Conservation (phyloP, 2,888 invertebrate genomes). For the Tetheella fluctuosa region DNA sequence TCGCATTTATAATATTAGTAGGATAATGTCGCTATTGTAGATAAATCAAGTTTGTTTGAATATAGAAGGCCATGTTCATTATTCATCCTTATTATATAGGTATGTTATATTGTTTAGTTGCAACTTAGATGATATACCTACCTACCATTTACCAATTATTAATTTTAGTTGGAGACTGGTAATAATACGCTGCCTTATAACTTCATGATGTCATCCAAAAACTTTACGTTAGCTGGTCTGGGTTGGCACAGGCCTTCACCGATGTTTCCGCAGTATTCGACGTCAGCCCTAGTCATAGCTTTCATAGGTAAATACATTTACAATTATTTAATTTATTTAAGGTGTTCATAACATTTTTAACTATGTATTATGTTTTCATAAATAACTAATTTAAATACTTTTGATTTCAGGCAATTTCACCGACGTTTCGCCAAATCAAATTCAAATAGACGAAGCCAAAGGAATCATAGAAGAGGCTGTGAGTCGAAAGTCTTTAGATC, state of each 20-base stretch:
- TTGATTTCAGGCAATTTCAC: constrained; percentile 59
- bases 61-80: too few species aligned
- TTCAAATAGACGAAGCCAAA: constrained; percentile 51
- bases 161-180: constrained; percentile 9
- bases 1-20: too few species aligned
- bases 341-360: background rate
- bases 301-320: constrained; percentile 63
- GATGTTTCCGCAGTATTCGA: constrained; percentile 38
- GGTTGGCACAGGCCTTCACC: constrained; percentile 72
- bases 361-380: background rate
- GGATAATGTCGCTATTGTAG: too few species aligned
- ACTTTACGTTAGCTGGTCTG: constrained; percentile 72
- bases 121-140: too few species aligned
- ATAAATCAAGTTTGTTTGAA: too few species aligned
- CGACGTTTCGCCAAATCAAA: constrained; percentile 35
- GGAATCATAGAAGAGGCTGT: constrained; percentile 51
- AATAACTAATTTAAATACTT: background rate
- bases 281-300: constrained; percentile 61
- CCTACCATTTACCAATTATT: background rate
- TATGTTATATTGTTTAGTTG: too few species aligned
- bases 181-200: constrained; percentile 62
- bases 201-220: constrained; percentile 76
- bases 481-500: constrained; percentile 46
- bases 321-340: constrained; percentile 3
- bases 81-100: too few species aligned